phyloP scores from a whole-genome alignment of 2,113 vertebrate species.

The Helogale parvula region DNA sequence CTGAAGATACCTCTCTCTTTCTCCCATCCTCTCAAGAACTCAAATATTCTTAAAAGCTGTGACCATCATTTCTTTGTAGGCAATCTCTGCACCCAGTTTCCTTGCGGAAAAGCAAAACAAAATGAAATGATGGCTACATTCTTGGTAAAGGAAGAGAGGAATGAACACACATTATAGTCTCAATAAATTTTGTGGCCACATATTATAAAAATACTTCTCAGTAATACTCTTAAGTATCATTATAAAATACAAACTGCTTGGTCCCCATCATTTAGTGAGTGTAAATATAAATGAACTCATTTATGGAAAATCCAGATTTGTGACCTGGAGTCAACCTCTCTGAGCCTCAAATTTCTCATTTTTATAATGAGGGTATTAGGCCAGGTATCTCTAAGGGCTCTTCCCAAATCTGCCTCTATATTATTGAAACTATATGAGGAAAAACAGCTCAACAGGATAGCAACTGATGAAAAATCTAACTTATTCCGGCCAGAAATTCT shows the following conservation, averaged over 20 bases:
- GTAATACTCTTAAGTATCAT: constrained; percentile 30
- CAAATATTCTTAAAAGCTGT: constrained; percentile 27
- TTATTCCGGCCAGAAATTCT: constrained; percentile 18
- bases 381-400: not conserved
- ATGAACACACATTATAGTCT: constrained; percentile 50
- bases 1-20: not conserved
- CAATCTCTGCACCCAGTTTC: not conserved
- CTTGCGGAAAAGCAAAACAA: constrained; percentile 4
- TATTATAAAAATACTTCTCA: constrained; percentile 22
- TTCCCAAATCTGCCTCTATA: not conserved
- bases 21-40: not conserved
- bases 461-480: constrained; percentile 41
- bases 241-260: constrained; percentile 41
- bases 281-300: constrained; percentile 37
- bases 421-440: constrained; percentile 42
- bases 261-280: not conserved
- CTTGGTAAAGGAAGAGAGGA: not conserved
- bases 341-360: not conserved
- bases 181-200: not conserved
- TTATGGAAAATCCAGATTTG: not conserved
- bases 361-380: constrained; percentile 37
- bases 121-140: not conserved
- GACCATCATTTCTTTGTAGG: not conserved
- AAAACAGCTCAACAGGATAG: constrained; percentile 11
- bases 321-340: constrained; percentile 1